Base-by-base conservation (phyloP, 2,888 invertebrate genomes). In the Acrobeloides nanus region DNA sequence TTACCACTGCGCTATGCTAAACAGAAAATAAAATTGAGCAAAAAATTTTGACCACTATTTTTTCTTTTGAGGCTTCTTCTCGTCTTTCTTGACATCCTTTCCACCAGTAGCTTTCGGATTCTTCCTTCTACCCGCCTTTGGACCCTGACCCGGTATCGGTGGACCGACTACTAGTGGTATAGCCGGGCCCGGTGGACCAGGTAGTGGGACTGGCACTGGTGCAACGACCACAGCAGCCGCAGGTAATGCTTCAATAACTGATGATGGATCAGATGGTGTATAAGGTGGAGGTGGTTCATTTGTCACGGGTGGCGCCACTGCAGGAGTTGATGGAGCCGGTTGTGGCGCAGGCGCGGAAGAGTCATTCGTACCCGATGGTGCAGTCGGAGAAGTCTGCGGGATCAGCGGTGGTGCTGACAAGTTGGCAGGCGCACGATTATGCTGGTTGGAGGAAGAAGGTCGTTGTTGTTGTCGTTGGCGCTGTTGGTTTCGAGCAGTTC, bases 201-300 rank as follows among this genome's bases (percentile, higher is more conserved):
- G 29, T 29, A 60, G 57, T 12, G 50, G 46, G 20, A 60, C 59
- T 4, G 57, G 55, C 7, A 41, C 46, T 5, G 60, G 59, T 17
- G 61, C 24, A 18, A 34, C 12, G 7, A 59, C 53, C 12, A 54
- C 27, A 4, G 47, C 24, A 1, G 27, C 17, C 10, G 39, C 20
- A 4, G 38, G 5, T 1, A 35, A 17, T 6, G 46, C 15, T 15
- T 33, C 23, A 20, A 35, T 24, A 3, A 42, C 6, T 35, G 38
- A 24, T 24, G 57, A 33, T 5, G 57, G 57, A 33, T 55, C 55
- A 15, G 53, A 53, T 7, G 39, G 33, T 6, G 51, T 31, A 29
- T 55, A 55, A 8, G 52, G 55, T n/a, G 59, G 59, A 10, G 45
- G 58, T 8, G 55, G 57, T 12, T 61, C 60, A 34, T 17, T 17